These are phyloP conservation scores for Spinus olivaceus DNA, from an alignment of 2,797 vertebrate species.

Conservation along the genomic window DNA sequence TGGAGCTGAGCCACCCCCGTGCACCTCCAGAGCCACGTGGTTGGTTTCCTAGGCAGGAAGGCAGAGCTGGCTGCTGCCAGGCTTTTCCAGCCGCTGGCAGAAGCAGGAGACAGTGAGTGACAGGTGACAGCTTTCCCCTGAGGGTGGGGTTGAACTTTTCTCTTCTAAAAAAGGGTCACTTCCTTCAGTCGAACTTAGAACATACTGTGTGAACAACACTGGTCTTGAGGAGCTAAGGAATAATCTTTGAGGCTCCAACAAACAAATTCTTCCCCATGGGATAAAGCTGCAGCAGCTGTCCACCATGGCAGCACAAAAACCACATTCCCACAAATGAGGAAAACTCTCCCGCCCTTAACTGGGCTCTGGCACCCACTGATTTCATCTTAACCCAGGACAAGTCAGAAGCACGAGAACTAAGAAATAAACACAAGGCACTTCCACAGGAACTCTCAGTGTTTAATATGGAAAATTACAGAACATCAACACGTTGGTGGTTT, in stretches of 20 bases:
- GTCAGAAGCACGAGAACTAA: not conserved
- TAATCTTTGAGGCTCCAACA: not conserved
- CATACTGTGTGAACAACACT: accelerated
- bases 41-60: accelerated
- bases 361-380: not conserved
- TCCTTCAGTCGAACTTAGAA: not conserved
- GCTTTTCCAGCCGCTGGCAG: not conserved
- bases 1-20: accelerated
- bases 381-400: not conserved
- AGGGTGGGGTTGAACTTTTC: not conserved
- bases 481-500: not conserved
- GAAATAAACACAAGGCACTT: not conserved
- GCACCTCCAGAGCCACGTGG: accelerated
- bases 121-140: not conserved
- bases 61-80: accelerated
- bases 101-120: not conserved
- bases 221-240: not conserved
- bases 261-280: not conserved
- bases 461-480: constrained; percentile 55
- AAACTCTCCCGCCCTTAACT: accelerated
- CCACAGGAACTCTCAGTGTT: constrained; percentile 8
- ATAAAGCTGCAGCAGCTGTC: accelerated
- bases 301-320: accelerated
- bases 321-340: not conserved
- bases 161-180: not conserved